A percentile compares a stretch with the other conserved stretches of the same genome.
phyloP scores from a whole-genome alignment of 2,888 invertebrate genomes.

The Lymantria dispar region DNA sequence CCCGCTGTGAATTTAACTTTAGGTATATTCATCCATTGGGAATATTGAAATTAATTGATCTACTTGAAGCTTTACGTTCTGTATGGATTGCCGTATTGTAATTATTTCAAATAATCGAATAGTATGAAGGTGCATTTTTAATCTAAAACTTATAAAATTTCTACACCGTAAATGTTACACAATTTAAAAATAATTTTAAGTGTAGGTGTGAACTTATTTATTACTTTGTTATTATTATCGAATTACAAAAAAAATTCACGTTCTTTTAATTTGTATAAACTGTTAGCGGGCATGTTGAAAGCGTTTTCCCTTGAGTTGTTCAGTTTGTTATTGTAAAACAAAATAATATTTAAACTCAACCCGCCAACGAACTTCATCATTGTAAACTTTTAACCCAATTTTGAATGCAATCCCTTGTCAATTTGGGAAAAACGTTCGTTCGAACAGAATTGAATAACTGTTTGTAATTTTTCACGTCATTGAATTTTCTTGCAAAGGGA shows the following conservation, averaged over 20 bases:
- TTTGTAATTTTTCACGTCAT: too few relatives aligned
- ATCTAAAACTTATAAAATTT: too few relatives aligned
- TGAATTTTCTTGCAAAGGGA: too few relatives aligned
- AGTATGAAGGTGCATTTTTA: too few relatives aligned
- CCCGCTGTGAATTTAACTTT: slow-evolving; percentile 57
- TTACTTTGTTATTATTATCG: slow-evolving; percentile 9
- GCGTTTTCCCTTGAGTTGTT: slow-evolving; percentile 40
- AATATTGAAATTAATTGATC: slow-evolving; percentile 59
- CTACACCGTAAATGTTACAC: not conserved
- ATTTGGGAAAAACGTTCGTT: slow-evolving; percentile 55
- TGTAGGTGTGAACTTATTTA: slow-evolving; percentile 14
- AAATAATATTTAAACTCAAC: slow-evolving; percentile 54
- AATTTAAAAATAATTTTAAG: slow-evolving; percentile 16
- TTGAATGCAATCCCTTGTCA: slow-evolving; percentile 60
- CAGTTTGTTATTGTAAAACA: slow-evolving; percentile 49
- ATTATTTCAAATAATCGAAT: too few relatives aligned
- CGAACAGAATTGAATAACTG: slow-evolving; percentile 47
- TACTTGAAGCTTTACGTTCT: slow-evolving; percentile 30
- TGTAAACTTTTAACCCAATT: slow-evolving; percentile 70
- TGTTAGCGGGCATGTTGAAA: slow-evolving; percentile 15
- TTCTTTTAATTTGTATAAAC: slow-evolving; percentile 19
- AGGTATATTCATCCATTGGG: slow-evolving; percentile 55
- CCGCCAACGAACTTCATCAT: slow-evolving; percentile 50
- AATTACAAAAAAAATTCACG: slow-evolving; percentile 5
- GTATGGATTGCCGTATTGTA: too few relatives aligned